Evolutionary conservation across 2,888 invertebrate genomes (phyloP).

Genomic region (Tuberolachnus salignus): DNA sequence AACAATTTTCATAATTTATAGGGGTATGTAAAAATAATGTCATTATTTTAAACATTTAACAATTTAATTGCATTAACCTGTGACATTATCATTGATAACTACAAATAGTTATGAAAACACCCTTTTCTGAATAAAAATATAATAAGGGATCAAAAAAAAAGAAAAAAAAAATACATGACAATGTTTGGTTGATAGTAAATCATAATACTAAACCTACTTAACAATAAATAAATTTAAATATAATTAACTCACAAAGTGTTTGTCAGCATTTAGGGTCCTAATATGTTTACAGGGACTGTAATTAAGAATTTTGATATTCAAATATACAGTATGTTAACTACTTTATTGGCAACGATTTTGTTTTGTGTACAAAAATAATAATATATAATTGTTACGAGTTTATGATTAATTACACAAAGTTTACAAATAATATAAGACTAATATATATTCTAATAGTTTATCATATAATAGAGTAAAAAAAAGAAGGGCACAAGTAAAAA

Average conservation of each 20-base stretch:
- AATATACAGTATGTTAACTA: background rate
- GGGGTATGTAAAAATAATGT: background rate
- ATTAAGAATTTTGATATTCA: background rate
- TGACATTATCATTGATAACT: background rate
- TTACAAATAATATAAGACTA: background rate
- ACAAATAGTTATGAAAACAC: constrained; percentile 17
- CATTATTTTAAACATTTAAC: constrained; percentile 8
- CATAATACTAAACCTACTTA: background rate
- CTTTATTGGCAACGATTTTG: constrained; percentile 3
- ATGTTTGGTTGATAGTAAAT: background rate
- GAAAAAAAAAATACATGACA: background rate
- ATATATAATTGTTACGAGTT: background rate
- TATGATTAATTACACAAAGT: background rate
- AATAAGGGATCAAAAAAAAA: background rate
- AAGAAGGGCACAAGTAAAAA: background rate
- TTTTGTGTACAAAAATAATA: background rate
- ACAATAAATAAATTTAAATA: constrained; percentile 6
- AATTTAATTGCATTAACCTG: background rate
- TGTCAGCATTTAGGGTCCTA: background rate
- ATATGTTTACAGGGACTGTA: background rate
- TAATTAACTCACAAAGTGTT: background rate
- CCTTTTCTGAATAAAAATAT: constrained; percentile 1
- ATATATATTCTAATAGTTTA: constrained; percentile 18
- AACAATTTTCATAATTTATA: background rate
- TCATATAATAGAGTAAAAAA: background rate